Conservation (phyloP, 2,113 vertebrate genomes). For the Puntigrus tetrazona region DNA sequence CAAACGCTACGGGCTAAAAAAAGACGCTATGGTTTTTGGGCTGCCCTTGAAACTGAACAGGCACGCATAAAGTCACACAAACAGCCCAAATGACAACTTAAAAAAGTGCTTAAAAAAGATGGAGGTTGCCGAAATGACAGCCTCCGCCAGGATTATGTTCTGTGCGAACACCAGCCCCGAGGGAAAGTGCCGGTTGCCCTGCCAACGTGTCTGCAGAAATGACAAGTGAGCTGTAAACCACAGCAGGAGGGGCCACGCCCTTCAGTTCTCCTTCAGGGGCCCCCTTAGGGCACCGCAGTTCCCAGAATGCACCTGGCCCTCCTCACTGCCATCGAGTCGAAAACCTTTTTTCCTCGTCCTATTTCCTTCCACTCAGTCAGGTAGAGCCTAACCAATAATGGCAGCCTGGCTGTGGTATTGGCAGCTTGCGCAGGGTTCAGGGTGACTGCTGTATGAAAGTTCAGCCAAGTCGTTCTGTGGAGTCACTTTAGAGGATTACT, state of each 20-base stretch:
- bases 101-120: conserved; percentile 49
- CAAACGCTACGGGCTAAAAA: conserved; percentile 64
- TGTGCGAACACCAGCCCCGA: conserved; percentile 50
- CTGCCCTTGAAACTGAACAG: conserved; percentile 68
- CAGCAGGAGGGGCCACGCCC: conserved; percentile 44
- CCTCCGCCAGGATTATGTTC: conserved; percentile 50
- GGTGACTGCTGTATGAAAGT: conserved; percentile 40
- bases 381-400: conserved; percentile 47
- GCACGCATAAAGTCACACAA: conserved; percentile 54
- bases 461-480: conserved; percentile 50
- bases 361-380: conserved; percentile 45
- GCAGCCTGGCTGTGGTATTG: conserved; percentile 50
- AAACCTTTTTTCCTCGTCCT: conserved; percentile 30
- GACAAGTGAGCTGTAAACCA: conserved; percentile 58
- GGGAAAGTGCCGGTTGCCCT: conserved; percentile 60
- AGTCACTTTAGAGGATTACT: conserved; percentile 36
- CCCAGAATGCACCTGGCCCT: conserved; percentile 50
- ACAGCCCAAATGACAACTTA: conserved; percentile 31
- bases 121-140: conserved; percentile 54
- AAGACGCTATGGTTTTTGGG: conserved; percentile 64
- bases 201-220: conserved; percentile 49
- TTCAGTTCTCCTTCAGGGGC: conserved; percentile 19
- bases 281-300: conserved; percentile 19
- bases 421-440: conserved; percentile 25
- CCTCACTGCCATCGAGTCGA: not conserved